phyloP scores from a whole-genome alignment of 2,113 vertebrate species.

The Myiopsitta monachus region DNA sequence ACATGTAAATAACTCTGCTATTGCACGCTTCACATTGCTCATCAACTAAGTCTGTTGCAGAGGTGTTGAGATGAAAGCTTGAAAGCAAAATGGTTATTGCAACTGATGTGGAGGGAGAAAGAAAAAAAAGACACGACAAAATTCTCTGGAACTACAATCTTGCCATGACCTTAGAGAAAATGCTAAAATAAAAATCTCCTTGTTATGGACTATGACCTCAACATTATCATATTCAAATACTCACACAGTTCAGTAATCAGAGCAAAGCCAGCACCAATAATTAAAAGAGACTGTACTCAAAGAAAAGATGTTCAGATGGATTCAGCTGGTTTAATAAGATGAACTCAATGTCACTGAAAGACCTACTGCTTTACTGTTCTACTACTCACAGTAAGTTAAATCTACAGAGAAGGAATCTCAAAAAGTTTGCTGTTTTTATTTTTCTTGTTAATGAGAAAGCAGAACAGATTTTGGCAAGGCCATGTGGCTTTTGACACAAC shows the following conservation, averaged over 20 bases:
- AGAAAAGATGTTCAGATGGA: not conserved
- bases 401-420: not conserved
- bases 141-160: not conserved
- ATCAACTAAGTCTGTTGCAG: not conserved
- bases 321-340: not conserved
- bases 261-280: not conserved
- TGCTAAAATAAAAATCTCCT: not conserved
- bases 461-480: not conserved
- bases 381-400: not conserved
- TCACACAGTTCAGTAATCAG: not conserved
- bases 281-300: not conserved
- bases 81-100: not conserved
- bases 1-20: not conserved
- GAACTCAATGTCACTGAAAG: not conserved
- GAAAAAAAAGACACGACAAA: rapidly evolving
- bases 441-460: not conserved
- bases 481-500: not conserved
- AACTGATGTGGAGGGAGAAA: not conserved
- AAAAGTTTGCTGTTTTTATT: not conserved
- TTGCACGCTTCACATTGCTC: not conserved
- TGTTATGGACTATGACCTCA: not conserved
- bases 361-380: not conserved
- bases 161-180: not conserved
- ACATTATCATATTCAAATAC: not conserved
- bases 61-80: not conserved